phyloP scores from a whole-genome alignment of 2,113 vertebrate genomes.

The Mormyrus iriodes region DNA sequence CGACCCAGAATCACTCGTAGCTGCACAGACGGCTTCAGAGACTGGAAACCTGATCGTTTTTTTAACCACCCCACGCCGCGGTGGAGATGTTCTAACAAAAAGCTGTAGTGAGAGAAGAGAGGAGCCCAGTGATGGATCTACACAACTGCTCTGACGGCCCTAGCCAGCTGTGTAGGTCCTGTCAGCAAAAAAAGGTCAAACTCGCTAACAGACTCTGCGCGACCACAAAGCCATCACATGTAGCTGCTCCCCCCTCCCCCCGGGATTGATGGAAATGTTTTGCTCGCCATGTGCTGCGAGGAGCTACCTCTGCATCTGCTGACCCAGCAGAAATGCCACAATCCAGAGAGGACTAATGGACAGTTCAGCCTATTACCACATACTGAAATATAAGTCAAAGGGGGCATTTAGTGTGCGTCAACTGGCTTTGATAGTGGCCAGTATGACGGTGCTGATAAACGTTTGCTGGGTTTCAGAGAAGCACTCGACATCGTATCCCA shows the following conservation, averaged over 20 bases:
- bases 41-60: background rate
- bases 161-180: background rate
- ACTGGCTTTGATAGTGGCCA: background rate
- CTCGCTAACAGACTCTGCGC: background rate
- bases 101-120: background rate
- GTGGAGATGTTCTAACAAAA: background rate
- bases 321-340: background rate
- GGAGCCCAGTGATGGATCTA: background rate
- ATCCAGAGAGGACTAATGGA: background rate
- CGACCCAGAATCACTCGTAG: background rate
- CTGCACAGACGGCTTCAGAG: no score
- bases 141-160: background rate
- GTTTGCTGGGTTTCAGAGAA: background rate
- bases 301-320: background rate
- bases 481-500: background rate
- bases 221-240: background rate
- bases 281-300: background rate
- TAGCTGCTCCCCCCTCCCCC: background rate
- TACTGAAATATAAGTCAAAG: background rate
- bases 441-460: background rate
- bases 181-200: background rate
- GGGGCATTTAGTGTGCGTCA: background rate
- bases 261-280: background rate
- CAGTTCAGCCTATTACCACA: background rate
- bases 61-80: background rate